Base-by-base conservation (phyloP, 2,888 invertebrate genomes). In the Mythimna loreyi region DNA sequence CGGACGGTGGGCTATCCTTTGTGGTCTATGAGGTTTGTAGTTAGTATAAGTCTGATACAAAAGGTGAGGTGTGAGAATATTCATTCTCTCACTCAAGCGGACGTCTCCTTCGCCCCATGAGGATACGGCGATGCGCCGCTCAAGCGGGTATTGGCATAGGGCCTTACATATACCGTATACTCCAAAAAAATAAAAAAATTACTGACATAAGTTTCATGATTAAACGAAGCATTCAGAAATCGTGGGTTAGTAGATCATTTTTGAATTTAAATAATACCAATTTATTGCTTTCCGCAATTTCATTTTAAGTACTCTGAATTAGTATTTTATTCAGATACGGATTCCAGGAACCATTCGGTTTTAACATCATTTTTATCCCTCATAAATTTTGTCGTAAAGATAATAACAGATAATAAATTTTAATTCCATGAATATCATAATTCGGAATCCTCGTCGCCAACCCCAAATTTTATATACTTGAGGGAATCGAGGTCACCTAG, bases 401-500 rank as follows among this genome's bases (percentile, higher is more conserved):
- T 71, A 83, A 77, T 67, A 70, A 75, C 74, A 70, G 74, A 67
- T 70, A 80, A 30, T 81, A 78, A 81, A 76, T 84, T 81, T 71
- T 72, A 75, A 78, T 80, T 80, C 63, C 61, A 60, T 57, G 78
- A 58, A 74, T 81, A 70, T 75, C 65, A 47, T 70, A 67, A 80
- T 68, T 72, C 58, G 28, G 36, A 25, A 69, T 55, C 52, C 70
- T 56, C 74, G 77, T 69, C 60, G 67, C 65, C 74, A 81, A 74
- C 67, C 74, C 55, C 66, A 69, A 78, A 74, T 74, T 78, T 78
- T 76, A 77, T 76, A 67, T 76, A 76, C 81, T 77, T 58, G 68
- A 69, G 28, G 47, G 73, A 74, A 84, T 82, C 89, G 86, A 69
- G 85, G 89, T 83, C 89, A 87, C 76, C 89, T 89, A 86, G 91